Evolutionary conservation across 2,888 invertebrate genomes (phyloP).

Genomic region (Pantelozetes paolii): DNA sequence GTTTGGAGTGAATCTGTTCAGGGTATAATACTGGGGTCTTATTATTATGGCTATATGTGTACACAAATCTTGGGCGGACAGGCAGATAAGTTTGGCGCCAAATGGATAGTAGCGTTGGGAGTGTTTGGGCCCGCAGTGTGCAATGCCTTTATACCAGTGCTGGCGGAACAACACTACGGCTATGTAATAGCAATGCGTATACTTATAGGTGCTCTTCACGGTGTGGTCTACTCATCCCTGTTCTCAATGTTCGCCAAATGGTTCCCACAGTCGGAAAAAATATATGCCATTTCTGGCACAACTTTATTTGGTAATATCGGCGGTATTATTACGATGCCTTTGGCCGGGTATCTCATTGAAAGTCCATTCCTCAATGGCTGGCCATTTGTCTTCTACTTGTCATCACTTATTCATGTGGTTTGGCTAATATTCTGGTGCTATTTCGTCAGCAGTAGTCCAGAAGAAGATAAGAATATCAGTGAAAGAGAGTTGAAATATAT

Average conservation of each 20-base stretch:
- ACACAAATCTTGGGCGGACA: conserved; percentile 44
- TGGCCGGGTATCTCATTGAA: conserved; percentile 22
- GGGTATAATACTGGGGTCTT: conserved; percentile 46
- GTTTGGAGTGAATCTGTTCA: conserved; percentile 45
- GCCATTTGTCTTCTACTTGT: conserved; percentile 37
- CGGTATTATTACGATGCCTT: conserved; percentile 14
- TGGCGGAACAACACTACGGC: conserved; percentile 32
- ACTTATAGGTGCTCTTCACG: conserved; percentile 28
- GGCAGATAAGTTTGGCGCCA: conserved; percentile 44
- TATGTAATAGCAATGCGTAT: conserved; percentile 15
- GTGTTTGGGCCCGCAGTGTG: conserved; percentile 42
- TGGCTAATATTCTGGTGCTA: conserved; percentile 1
- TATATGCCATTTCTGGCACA: neutral
- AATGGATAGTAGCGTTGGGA: conserved; percentile 39
- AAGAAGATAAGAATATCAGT: neutral
- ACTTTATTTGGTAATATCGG: conserved; percentile 20
- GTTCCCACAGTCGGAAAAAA: conserved; percentile 28
- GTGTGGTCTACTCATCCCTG: neutral
- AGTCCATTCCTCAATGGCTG: conserved; percentile 22
- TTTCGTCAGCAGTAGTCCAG: conserved; percentile 4
- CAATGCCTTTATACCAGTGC: conserved; percentile 45
- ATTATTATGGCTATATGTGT: conserved; percentile 46
- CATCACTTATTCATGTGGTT: neutral
- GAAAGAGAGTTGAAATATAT: conserved; percentile 21
- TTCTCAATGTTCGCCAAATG: conserved; percentile 30